Evolutionary conservation across 2,797 vertebrate species (phyloP).

Genomic region (Euphonia xanthogaster): DNA sequence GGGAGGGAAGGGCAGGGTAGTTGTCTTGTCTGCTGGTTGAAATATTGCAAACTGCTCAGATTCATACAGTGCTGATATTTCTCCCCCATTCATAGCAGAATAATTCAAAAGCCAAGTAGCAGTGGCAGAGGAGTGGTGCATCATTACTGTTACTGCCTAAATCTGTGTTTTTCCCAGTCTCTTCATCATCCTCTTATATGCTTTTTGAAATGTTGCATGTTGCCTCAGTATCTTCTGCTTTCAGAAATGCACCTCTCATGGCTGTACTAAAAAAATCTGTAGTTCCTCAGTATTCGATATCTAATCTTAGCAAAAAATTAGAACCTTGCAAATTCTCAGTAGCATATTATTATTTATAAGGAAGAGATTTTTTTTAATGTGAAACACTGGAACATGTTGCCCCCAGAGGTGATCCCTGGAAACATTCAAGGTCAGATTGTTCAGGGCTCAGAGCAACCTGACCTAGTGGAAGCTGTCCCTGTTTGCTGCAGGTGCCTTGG

Average conservation of each 20-base stretch:
- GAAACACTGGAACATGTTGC: not conserved
- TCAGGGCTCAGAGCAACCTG: not conserved
- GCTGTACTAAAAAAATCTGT: not conserved
- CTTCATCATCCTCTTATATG: not conserved
- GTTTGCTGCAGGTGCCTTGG: not conserved
- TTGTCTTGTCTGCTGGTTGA: not conserved
- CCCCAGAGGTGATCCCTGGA: not conserved
- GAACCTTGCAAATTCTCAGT: not conserved
- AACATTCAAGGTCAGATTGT: not conserved
- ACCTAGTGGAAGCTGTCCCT: not conserved
- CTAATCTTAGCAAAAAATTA: not conserved
- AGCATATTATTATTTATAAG: not conserved
- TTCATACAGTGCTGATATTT: not conserved
- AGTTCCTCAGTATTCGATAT: not conserved
- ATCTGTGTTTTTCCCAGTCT: not conserved
- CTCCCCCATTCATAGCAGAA: not conserved
- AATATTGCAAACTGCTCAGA: not conserved
- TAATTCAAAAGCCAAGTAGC: not conserved
- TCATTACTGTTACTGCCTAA: not conserved
- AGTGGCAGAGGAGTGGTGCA: not conserved
- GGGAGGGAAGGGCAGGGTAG: not conserved
- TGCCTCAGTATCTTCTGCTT: not conserved
- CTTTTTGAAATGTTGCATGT: not conserved
- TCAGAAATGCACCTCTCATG: not conserved
- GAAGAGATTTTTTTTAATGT: not conserved